These are phyloP conservation scores for Littorina saxatilis DNA, from an alignment of 1,140 invertebrate genomes.

Conservation along the genomic window DNA sequence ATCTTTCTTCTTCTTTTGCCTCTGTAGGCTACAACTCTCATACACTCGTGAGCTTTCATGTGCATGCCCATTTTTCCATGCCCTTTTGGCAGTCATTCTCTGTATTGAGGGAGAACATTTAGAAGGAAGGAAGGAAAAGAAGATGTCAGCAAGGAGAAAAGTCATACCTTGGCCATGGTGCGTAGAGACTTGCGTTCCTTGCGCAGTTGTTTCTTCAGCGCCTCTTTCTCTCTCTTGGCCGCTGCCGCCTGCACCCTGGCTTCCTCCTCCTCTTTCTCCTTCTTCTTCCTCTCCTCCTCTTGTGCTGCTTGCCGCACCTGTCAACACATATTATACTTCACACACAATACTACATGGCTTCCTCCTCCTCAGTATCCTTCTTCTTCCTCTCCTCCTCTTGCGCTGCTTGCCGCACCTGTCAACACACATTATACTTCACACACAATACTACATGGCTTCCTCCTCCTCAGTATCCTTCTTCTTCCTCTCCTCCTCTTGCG, in stretches of 20 bases:
- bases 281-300: conserved; percentile 78
- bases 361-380: conserved; percentile 87
- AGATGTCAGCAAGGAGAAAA: no score
- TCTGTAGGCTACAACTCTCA: no score
- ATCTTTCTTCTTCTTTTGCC: no score
- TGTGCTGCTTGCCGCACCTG: conserved; percentile 72
- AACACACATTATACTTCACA: no score
- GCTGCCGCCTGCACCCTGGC: conserved; percentile 87
- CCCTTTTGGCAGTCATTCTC: no score
- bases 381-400: conserved; percentile 78
- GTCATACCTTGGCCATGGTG: conserved; percentile 87
- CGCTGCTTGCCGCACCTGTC: conserved; percentile 72
- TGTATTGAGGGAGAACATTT: no score
- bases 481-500: conserved; percentile 77
- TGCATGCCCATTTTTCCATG: no score
- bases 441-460: conserved; percentile 79
- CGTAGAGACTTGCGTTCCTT: conserved; percentile 88
- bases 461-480: conserved; percentile 87
- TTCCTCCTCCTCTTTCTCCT: conserved; percentile 89
- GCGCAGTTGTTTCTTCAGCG: conserved; percentile 72
- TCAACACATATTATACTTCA: no score
- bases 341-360: conserved; percentile 78
- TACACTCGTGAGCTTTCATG: no score
- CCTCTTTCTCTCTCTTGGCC: conserved; percentile 87
- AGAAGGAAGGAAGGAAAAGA: no score